A percentile compares a stretch with the other conserved stretches of the same genome.
phyloP scores from a whole-genome alignment of 2,113 vertebrate species.

The Ibidorhyncha struthersii region DNA sequence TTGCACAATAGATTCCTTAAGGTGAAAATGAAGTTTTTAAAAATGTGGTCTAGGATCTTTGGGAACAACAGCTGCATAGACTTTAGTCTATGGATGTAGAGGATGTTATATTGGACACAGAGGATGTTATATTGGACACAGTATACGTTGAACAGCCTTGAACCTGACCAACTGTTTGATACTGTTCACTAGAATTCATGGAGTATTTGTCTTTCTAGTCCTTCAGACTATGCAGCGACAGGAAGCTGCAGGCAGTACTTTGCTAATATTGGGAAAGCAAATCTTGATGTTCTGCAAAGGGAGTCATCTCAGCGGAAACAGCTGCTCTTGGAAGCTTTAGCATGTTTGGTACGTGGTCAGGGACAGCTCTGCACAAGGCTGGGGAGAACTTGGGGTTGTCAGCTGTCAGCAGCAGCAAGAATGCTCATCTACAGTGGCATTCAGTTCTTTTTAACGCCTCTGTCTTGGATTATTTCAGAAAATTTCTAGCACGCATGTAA shows the following conservation, averaged over 20 bases:
- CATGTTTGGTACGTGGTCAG: slow-evolving; percentile 44
- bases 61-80: background rate
- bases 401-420: background rate
- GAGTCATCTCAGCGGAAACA: background rate
- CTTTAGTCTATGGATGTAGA: background rate
- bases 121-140: background rate
- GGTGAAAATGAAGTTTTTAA: background rate
- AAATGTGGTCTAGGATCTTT: background rate
- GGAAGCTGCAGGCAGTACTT: slow-evolving; percentile 61
- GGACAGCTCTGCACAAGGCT: background rate
- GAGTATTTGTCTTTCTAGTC: background rate
- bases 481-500: background rate
- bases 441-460: background rate
- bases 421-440: background rate
- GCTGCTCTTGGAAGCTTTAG: slow-evolving; percentile 49
- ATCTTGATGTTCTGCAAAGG: slow-evolving; percentile 11
- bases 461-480: background rate
- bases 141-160: background rate
- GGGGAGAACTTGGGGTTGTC: background rate
- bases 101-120: background rate
- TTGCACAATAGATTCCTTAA: background rate
- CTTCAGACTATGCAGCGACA: background rate
- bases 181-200: background rate
- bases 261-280: background rate
- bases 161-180: background rate